A percentile compares a stretch with the other conserved stretches of the same genome.
These are phyloP conservation scores for Xenopus tropicalis DNA, from an alignment of 2,113 vertebrate species.

Conservation along the genomic window UCB_Xtro_10.0 CM004443.2:80558001-80558500, in stretches of 20 bases:
- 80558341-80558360: slow-evolving; percentile 45
- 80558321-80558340: slow-evolving; percentile 34
- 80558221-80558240: slow-evolving; percentile 54
- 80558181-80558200: slow-evolving; percentile 68
- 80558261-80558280: slow-evolving; percentile 12
- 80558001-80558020: slow-evolving; percentile 66
- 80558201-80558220: slow-evolving; percentile 67
- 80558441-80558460: slow-evolving; percentile 25
- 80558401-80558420: slow-evolving; percentile 44
- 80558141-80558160: slow-evolving; percentile 86
- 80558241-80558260: slow-evolving; percentile 45
- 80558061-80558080: slow-evolving; percentile 73
- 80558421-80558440: slow-evolving; percentile 51
- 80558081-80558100: slow-evolving; percentile 59
- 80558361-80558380: background rate
- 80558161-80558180: slow-evolving; percentile 89
- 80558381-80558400: slow-evolving; percentile 5
- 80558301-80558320: slow-evolving; percentile 45
- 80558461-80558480: slow-evolving; percentile 13
- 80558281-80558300: slow-evolving; percentile 49
- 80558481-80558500: slow-evolving; percentile 22
- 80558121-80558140: slow-evolving; percentile 70
- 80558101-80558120: slow-evolving; percentile 56
- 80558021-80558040: slow-evolving; percentile 52
- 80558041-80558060: slow-evolving; percentile 73